Base-by-base conservation (phyloP, 2,797 vertebrate genomes). In the Spea hammondii region DNA sequence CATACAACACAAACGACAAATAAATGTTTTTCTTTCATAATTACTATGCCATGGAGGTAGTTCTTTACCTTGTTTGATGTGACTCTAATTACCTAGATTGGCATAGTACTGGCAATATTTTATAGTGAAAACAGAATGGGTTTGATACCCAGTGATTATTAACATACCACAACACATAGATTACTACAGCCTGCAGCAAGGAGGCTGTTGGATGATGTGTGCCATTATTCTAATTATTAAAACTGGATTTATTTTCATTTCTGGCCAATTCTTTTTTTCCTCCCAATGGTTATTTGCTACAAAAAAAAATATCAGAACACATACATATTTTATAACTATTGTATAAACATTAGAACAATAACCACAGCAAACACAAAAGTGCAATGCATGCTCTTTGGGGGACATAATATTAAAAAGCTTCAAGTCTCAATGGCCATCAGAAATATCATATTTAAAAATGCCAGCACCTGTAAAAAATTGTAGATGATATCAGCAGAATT, bases 271-370 rank as follows among this genome's bases (percentile, higher is more conserved):
- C 62, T 72, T 68, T 54, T 69, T 79, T 74, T 79, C 8, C 65
- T 44, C 70, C 54, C n/a, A 73, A 65, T 47, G 60, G 53, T 72
- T 76, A 50, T 54, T 17, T 50, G 45, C 8, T 68, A 65, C 44
- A 64, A 49, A 70, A 57, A 74, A 70, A 50, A 12, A 13, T 66
- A 77, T 77, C 65, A 64, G 65, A 65, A 82, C 46, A 70, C 79
- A 82, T 82, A 49, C 65, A 82, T 82, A 77, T 77, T 82, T 81
- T 73, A 82, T 73, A 73, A 66, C 44, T 4, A 45, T 82, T 77
- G 77, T 64, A 77, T 82, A 77, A 82, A 77, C 70, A 73, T 73
- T 73, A 6, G 13, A 64, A 74, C 44, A 55, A 48, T 68, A 77
- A 59, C 46, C 65, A 62, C 51, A 47, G 0, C 12, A 59, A 79